These are phyloP conservation scores for Zaprionus obscuricornis DNA, from an alignment of 2,888 invertebrate species.

Conservation along the genomic window DNA sequence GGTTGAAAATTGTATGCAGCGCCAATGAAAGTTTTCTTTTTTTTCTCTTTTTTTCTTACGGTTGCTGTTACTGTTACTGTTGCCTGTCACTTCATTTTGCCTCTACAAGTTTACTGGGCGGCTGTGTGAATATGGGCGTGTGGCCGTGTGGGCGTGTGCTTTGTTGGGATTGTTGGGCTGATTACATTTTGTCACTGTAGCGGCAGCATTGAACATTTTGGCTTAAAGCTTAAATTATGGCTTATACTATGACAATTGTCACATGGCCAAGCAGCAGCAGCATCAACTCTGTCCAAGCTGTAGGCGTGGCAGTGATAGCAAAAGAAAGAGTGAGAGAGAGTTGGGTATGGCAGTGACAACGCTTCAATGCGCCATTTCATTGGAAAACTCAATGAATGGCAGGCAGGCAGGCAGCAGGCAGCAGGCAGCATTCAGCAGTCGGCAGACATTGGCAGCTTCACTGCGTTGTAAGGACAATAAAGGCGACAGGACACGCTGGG, in stretches of 20 bases:
- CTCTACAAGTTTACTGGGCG: no score
- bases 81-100: no score
- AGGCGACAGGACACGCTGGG: conserved; percentile 26
- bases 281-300: conserved; percentile 8
- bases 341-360: conserved; percentile 12
- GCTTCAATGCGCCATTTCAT: conserved; percentile 60
- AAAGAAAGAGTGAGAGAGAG: background rate
- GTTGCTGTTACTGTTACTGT: no score
- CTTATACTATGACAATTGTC: conserved; percentile 67
- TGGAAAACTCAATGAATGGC: conserved; percentile 39
- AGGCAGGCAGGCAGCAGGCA: no score
- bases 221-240: conserved; percentile 73
- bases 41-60: background rate
- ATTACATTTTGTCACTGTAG: conserved; percentile 39
- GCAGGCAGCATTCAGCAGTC: no score
- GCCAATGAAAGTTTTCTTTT: no score
- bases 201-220: conserved; percentile 34
- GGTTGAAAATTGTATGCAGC: no score
- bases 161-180: conserved; percentile 17
- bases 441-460: conserved; percentile 9
- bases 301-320: background rate
- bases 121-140: no score
- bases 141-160: background rate
- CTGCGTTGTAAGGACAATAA: conserved; percentile 62
- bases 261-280: conserved; percentile 49